Base-by-base conservation (phyloP, 2,888 invertebrate species). In the Geophilus truncorum region DNA sequence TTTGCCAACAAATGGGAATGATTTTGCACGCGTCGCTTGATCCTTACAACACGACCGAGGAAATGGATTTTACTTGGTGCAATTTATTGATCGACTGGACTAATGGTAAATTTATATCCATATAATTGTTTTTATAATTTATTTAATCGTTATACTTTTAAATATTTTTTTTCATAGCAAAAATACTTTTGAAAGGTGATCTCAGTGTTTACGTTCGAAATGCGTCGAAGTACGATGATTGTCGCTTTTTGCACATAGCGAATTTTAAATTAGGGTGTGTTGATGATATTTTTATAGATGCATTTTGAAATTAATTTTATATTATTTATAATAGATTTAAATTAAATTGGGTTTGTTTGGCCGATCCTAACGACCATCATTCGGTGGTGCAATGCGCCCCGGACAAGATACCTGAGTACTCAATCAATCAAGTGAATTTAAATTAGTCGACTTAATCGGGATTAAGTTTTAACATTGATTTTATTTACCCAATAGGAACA, bases 141-240 rank as follows among this genome's bases (percentile, higher is more conserved):
- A 51, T 28, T 2, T 12, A 30, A 21, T 5, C 15, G 10, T 51
- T 21, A 80, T 28, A 25, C 10, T 78, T 78, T 32, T 40, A 10
- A n/a, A n/a, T 40, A 23, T 51, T 23, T 23, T 34, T 75, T 5
- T 21, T 85, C 86, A 23, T 85, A 88, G 88, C 85, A 0, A 94
- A 94, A 87, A 93, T 96, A 81, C 92, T 95, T 78, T 93, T 96
- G 85, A 94, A 96, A 85, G 97, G 98, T 1, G 95, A 97, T 86
- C 88, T 99, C 82, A 95, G 97, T 87, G 94, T 98, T 84, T 96
- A 93, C 85, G 96, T 97, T 1, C 91, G 97, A 81, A 99, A 98
- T 0, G 98, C 98, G 0, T 98, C 98, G 82, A 98, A 99, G 87
- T 99, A 99, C 88, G 98, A 99, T 88, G 99, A 99, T 88, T 97